Conservation (phyloP, 2,888 invertebrate genomes). For the Orchesellides sinensis region DNA sequence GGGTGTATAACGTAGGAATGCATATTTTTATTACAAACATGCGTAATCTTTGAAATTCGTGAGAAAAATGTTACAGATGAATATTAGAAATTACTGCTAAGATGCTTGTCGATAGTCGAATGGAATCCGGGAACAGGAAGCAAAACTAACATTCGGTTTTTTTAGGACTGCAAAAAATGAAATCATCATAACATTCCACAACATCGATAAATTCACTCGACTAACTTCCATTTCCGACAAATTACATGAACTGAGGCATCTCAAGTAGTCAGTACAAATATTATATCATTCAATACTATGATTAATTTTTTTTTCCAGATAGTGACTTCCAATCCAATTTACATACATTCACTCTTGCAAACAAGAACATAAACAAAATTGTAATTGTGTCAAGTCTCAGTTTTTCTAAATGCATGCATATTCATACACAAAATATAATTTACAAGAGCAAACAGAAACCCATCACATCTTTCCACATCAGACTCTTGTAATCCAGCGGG, state of each 20-base stretch:
- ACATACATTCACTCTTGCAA: background rate
- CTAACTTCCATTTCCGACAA: conserved; percentile 36
- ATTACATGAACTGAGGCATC: conserved; percentile 20
- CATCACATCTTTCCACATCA: conserved; percentile 4
- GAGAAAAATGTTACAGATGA: no score
- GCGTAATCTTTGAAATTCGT: background rate
- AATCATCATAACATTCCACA: conserved; percentile 35
- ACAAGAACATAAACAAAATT: background rate
- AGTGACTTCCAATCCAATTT: background rate
- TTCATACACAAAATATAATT: background rate
- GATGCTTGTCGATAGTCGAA: background rate
- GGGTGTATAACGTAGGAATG: no score
- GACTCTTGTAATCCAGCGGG: conserved; percentile 36
- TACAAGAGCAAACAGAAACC: background rate
- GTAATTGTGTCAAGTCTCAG: background rate
- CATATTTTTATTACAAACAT: no score
- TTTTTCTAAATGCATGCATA: background rate
- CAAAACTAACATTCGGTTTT: background rate
- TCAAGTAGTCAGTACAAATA: background rate
- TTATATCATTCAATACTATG: background rate
- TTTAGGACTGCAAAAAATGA: conserved; percentile 12
- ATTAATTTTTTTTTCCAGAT: background rate
- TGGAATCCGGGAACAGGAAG: conserved; percentile 41
- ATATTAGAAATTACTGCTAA: no score
- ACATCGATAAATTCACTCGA: conserved; percentile 27